Conservation (phyloP, 2,113 vertebrate genomes). For the Suricata suricatta region DNA sequence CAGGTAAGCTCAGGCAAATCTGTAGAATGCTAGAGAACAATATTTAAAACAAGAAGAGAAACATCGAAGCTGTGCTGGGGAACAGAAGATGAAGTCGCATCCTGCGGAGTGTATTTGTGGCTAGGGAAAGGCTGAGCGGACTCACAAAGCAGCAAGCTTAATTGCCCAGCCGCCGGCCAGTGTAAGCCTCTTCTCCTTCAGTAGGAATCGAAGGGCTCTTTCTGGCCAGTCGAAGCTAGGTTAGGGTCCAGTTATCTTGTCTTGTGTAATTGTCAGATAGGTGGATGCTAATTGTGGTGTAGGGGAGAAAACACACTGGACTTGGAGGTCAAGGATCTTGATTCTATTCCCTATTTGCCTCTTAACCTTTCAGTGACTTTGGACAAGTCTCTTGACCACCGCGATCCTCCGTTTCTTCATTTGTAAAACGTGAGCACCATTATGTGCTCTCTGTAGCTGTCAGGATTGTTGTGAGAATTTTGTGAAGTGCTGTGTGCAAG, state of each 20-base stretch:
- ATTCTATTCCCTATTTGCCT: neutral
- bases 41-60: neutral
- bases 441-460: neutral
- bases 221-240: neutral
- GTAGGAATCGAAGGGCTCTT: neutral
- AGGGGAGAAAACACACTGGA: neutral
- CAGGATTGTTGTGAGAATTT: neutral
- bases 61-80: neutral
- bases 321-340: neutral
- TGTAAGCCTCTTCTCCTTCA: rapidly evolving
- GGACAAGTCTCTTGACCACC: neutral
- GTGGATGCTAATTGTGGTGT: no score
- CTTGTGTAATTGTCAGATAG: neutral
- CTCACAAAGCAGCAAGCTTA: neutral
- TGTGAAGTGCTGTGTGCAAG: neutral
- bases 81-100: neutral
- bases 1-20: neutral
- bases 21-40: neutral
- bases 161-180: rapidly evolving
- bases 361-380: neutral
- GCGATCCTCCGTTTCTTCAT: neutral
- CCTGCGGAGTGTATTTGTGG: rapidly evolving
- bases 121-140: neutral
- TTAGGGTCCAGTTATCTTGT: neutral
- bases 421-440: neutral